Base-by-base conservation (phyloP, 2,888 invertebrate genomes). In the Polymixis flavicincta region DNA sequence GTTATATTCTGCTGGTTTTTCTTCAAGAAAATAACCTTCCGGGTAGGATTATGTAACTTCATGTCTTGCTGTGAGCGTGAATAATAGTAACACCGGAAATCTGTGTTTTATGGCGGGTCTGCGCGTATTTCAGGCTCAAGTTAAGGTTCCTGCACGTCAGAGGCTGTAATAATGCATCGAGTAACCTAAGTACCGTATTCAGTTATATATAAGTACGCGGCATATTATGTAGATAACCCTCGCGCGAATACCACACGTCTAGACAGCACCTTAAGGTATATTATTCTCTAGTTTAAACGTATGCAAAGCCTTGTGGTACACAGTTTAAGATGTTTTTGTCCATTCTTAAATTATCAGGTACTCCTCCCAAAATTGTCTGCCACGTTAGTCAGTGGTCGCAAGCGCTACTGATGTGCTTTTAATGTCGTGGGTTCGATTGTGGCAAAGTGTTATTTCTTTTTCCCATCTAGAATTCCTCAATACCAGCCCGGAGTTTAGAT, bases 1-100 rank as follows among this genome's bases (percentile, higher is more conserved):
- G 45, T 59, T 28, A 79, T 52, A 59, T 79, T 64, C 11, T n/a
- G 14, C 32, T 57, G 25, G 32, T 71, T 71, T 78, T 79, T 57
- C 50, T 79, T 63, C 17, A 57, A 19, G 32, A 19, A 71, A 45
- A 79, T 71, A 71, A 79, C 45, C 55, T 32, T 79, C 50, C 19
- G 25, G 17, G 28, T 28, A 42, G 22, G 50, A 78, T 71, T 78
- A 71, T 32, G 61, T 55, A 52, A 32, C 32, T 63, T 42, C 22
- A 22, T 14, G 50, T 52, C 32, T 63, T 71, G 50, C 7, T 78
- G 32, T 60, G 25, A 28, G 25, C 48, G 8, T 71, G 17, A 48
- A 55, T 70, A 61, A 55, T 50, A 37, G 17, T 32, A 28, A 45
- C 52, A 45, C 6, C 13, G 22, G 59, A 59, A 60, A 48, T 77